These are phyloP conservation scores for Hirtodrosophila duncani DNA, from an alignment of 2,888 invertebrate species.

Conservation along the genomic window DNA sequence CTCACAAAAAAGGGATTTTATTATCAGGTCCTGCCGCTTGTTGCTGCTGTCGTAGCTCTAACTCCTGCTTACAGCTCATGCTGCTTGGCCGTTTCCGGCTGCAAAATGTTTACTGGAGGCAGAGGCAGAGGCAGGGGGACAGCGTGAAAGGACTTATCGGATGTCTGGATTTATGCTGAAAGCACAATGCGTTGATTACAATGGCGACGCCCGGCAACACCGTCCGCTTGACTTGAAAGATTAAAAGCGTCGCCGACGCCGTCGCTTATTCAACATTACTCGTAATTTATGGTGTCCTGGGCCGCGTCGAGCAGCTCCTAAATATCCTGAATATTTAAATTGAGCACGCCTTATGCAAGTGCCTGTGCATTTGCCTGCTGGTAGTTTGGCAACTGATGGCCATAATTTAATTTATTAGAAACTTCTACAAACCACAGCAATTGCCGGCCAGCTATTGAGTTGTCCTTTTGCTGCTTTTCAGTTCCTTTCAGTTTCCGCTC, in stretches of 20 bases:
- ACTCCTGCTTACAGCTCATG: conserved; percentile 13
- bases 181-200: conserved; percentile 47
- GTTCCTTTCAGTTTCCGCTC: not conserved
- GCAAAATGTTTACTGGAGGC: conserved; percentile 18
- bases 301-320: too few species aligned
- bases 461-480: not conserved
- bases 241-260: conserved; percentile 54
- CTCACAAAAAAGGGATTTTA: conserved; percentile 47
- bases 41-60: conserved; percentile 27
- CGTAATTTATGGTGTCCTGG: conserved; percentile 56
- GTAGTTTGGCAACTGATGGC: conserved; percentile 21
- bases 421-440: conserved; percentile 30
- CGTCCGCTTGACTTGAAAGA: conserved; percentile 33
- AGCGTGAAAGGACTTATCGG: conserved; percentile 52
- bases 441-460: conserved; percentile 19
- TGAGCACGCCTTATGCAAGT: conserved; percentile 14
- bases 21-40: conserved; percentile 45
- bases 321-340: conserved; percentile 23
- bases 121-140: conserved; percentile 8
- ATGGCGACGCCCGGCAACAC: conserved; percentile 15
- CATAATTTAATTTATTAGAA: conserved; percentile 57
- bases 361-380: not conserved
- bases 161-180: conserved; percentile 52
- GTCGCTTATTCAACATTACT: conserved; percentile 44
- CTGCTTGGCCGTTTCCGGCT: conserved; percentile 29